These are phyloP conservation scores for Stegastes partitus DNA, from an alignment of 2,113 vertebrate genomes.

Conservation along the genomic window DNA sequence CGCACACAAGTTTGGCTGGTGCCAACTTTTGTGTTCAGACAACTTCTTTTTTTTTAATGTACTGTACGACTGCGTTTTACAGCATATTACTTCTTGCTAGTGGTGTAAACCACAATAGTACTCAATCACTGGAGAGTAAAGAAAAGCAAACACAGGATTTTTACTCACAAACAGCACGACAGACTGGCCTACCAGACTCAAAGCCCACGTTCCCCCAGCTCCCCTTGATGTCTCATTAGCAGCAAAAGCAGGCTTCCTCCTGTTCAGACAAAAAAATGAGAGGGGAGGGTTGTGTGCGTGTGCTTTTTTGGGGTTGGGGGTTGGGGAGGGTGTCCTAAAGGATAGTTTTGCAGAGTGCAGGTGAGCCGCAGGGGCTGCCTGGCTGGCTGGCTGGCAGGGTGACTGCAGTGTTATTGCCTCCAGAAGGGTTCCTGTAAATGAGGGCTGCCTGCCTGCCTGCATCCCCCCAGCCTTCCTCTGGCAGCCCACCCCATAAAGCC, in stretches of 20 bases:
- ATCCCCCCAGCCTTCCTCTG: slow-evolving; percentile 56
- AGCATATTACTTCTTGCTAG: not conserved
- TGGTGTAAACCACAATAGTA: no score
- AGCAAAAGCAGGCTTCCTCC: slow-evolving; percentile 64
- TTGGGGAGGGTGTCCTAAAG: slow-evolving; percentile 38
- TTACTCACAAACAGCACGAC: slow-evolving; percentile 14
- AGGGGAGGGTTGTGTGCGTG: slow-evolving; percentile 6
- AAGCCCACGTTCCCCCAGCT: slow-evolving; percentile 51
- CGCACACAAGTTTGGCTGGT: slow-evolving; percentile 3
- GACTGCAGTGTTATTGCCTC: slow-evolving; percentile 75
- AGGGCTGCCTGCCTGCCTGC: slow-evolving; percentile 56
- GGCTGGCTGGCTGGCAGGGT: slow-evolving; percentile 35
- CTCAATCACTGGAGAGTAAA: slow-evolving; percentile 17
- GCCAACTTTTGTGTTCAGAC: slow-evolving; percentile 1
- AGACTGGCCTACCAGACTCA: slow-evolving; percentile 35
- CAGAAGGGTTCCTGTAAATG: slow-evolving; percentile 78
- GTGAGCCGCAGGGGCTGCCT: slow-evolving; percentile 57
- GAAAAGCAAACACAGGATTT: slow-evolving; percentile 30
- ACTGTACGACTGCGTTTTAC: slow-evolving; percentile 3
- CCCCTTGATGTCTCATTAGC: slow-evolving; percentile 75
- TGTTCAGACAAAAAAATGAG: slow-evolving; percentile 49
- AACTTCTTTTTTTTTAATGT: not conserved
- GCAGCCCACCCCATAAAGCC: slow-evolving; percentile 74
- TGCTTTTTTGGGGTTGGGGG: not conserved
- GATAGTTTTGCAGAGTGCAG: slow-evolving; percentile 51